Conservation (phyloP, 92 coral and sea anemone genomes). For the Paragorgia papillata region DNA sequence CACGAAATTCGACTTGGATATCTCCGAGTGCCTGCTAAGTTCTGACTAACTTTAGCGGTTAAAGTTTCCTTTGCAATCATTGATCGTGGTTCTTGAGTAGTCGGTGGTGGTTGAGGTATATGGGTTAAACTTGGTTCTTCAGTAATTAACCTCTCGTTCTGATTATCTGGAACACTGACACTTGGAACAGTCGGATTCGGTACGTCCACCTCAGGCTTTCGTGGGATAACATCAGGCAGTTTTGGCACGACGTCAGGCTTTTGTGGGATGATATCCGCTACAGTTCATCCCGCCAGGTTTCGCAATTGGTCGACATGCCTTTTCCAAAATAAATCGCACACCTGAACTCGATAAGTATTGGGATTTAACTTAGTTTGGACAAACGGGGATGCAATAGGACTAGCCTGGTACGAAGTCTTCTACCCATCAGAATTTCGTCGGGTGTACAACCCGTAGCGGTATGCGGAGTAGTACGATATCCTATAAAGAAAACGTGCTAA, state of each 20-base stretch:
- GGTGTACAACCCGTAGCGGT: constrained; percentile 61
- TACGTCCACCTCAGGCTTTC: background rate
- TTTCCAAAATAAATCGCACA: constrained; percentile 54
- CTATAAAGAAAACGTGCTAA: background rate
- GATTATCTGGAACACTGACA: no score
- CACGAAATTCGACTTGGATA: constrained; percentile 31
- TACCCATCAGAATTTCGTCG: constrained; percentile 53
- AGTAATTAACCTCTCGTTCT: background rate
- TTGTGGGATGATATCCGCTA: constrained; percentile 8
- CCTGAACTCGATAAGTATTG: constrained; percentile 56
- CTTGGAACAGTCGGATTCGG: background rate
- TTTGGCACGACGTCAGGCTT: background rate
- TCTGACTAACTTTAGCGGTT: background rate
- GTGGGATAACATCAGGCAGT: background rate
- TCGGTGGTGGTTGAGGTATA: background rate
- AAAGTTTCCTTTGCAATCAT: background rate
- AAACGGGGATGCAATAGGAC: constrained; percentile 53
- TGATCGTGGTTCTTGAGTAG: background rate
- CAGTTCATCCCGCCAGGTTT: constrained; percentile 28
- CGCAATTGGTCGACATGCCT: constrained; percentile 55
- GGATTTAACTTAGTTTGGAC: constrained; percentile 42
- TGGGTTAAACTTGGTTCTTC: background rate
- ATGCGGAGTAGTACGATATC: constrained; percentile 53
- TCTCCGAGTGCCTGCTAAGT: background rate
- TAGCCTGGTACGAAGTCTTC: constrained; percentile 52